Base-by-base conservation (phyloP, 2,797 vertebrate species). In the Oryzias sinensis region DNA sequence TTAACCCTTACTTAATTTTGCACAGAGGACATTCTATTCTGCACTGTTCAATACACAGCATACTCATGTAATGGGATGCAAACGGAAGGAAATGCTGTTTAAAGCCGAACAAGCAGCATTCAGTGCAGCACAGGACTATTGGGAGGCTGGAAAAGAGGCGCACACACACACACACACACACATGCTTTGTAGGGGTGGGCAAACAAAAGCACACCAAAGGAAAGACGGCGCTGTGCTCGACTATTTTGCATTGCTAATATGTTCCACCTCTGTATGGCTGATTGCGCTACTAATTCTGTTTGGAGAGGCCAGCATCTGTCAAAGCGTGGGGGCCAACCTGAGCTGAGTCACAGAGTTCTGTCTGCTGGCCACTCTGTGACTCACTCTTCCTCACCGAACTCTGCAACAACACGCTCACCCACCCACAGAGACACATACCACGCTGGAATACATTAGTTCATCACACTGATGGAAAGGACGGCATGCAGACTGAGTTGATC, bases 261-360 rank as follows among this genome's bases (percentile, higher is more conserved):
- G 27, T 76, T 73, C 69, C 67, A 68, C 47, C 59, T 81, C 62
- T 59, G 59, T 65, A 61, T 14, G 62, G 69, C 66, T 77, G 81
- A 77, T 59, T 79, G 79, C 64, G 71, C 70, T 65, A 56, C 56
- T 78, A 79, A 81, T 76, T 68, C 59, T 50, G 42, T 47, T 62
- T 57, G 46, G 59, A 77, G 53, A 57, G 60, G 61, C 62, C n/a
- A 20, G 54, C 43, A 58, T 52, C 77, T 79, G 64, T 87, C 83
- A 85, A 52, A 48, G 66, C 66, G 45, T 59, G 65, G 48, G 53
- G 72, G 74, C 59, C 60, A 46, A 70, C 59, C 59, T 17, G 0
- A 40, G 41, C 69, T 88, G 81, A 87, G 74, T 87, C 86, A 88
- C 65, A 49, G 33, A 3, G 9, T 59, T 78, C 52, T 68, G 68